Evolutionary conservation across 2,888 invertebrate genomes (phyloP), one percentile per base, ranked within the genome.

Genomic region (Synergus umbraculus): DNA sequence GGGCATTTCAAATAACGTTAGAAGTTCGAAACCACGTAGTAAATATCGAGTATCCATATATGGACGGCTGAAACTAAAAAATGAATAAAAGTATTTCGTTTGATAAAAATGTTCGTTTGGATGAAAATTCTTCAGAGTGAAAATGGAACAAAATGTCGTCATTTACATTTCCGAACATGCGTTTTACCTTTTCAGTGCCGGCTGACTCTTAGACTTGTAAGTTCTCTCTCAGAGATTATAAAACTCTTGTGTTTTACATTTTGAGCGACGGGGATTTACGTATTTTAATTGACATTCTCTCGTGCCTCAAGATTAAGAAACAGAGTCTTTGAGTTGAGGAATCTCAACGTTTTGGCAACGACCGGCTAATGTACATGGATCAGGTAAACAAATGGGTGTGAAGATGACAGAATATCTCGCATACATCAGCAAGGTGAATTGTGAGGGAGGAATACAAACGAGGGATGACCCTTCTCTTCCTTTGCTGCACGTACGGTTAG

Each of bases 381-480:
- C 37, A 37, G n/a, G 37, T 73, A 54, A 73, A n/a, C 37, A 73
- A 73, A 73, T 73, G 46, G 73, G 37, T 73, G 73, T 54, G 54
- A 73, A 73, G 54, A 73, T 73, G 73, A 58, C 73, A 54, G 54
- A 73, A 73, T 73, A 73, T 73, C 49, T 73, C 41, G 73, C 73
- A 37, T 54, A 58, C 41, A 73, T 73, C 54, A 54, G 49, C 73
- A 73, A 37, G 37, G 49, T 73, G 54, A 58, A 73, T 73, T 54
- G 54, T 37, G 54, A 73, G 73, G 41, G 54, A 41, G 73, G 73
- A 73, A 73, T 73, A 73, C 73, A 73, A 73, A 73, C 73, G 73
- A 73, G 73, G 73, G 73, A 58, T 73, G 73, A 58, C 73, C 73
- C 73, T 73, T 73, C n/a, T 73, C 54, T 58, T 13, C 15, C 73